A percentile compares a stretch with the other conserved stretches of the same genome.
Conservation (phyloP, 2,797 vertebrate genomes). For the Rhinoraja longicauda region DNA sequence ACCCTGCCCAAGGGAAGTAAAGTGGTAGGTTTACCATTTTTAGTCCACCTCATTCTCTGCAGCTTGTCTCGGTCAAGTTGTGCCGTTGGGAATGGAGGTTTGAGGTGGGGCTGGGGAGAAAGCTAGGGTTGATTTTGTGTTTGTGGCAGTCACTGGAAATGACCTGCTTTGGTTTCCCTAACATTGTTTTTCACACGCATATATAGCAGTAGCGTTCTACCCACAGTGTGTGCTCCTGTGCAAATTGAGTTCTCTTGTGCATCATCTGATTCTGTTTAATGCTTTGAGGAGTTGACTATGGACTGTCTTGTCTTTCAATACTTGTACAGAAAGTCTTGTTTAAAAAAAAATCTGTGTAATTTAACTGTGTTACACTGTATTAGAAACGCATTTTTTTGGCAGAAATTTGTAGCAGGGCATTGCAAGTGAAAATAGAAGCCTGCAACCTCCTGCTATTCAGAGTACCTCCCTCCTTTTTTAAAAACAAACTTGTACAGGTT, state of each 20-base stretch:
- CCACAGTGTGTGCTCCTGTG: not conserved
- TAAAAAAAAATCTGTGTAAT: slow-evolving; percentile 28
- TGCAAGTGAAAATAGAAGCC: not conserved
- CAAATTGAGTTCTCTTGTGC: not conserved
- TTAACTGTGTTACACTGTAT: slow-evolving; percentile 24
- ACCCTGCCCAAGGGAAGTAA: not conserved
- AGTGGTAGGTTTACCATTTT: not conserved
- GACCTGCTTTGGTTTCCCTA: not conserved
- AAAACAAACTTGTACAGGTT: slow-evolving; percentile 24
- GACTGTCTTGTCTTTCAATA: not conserved
- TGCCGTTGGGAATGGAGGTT: not conserved
- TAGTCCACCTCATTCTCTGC: not conserved
- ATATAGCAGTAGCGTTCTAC: not conserved
- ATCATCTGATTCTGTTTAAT: not conserved
- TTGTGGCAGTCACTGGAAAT: not conserved
- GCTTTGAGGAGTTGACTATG: not conserved
- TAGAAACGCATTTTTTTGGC: slow-evolving; percentile 1
- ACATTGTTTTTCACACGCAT: not conserved
- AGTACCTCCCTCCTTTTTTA: not conserved
- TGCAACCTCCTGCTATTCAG: not conserved
- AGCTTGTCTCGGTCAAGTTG: not conserved
- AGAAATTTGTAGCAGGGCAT: slow-evolving; percentile 17
- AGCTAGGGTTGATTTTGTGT: not conserved
- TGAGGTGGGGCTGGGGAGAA: too few species aligned
- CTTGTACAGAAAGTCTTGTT: slow-evolving; percentile 31